Evolutionary conservation across 2,888 invertebrate genomes (phyloP).

Genomic region (Drosophila picticornis): DNA sequence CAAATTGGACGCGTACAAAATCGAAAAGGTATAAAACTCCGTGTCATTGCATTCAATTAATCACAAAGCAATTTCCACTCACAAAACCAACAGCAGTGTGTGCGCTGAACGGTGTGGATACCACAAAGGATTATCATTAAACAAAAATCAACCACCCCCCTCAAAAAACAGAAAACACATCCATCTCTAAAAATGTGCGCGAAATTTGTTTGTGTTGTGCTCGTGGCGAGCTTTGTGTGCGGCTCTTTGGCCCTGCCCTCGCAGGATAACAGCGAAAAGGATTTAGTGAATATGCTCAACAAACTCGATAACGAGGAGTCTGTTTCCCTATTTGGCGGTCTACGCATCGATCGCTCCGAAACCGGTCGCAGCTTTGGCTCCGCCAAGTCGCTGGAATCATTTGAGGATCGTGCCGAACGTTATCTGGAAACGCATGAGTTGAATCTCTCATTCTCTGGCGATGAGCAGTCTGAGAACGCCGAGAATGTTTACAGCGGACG

Average conservation of each 20-base stretch:
- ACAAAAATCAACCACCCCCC: conserved; percentile 17
- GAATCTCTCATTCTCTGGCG: conserved; percentile 85
- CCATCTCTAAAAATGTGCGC: conserved; percentile 79
- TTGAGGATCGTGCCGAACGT: conserved; percentile 86
- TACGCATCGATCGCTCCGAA: conserved; percentile 84
- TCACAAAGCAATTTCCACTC: conserved; percentile 84
- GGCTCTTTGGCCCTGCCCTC: conserved; percentile 81
- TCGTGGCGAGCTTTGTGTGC: conserved; percentile 82
- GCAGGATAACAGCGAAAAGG: conserved; percentile 84
- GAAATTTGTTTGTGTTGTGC: conserved; percentile 83
- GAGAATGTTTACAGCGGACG: conserved; percentile 83
- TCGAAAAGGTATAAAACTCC: conserved; percentile 83
- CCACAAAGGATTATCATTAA: conserved; percentile 61
- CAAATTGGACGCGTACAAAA: conserved; percentile 70
- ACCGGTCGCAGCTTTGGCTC: conserved; percentile 82
- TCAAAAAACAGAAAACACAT: conserved; percentile 9
- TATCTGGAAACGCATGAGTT: conserved; percentile 86
- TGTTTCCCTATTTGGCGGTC: conserved; percentile 85
- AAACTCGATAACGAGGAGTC: conserved; percentile 85
- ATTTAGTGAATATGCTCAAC: conserved; percentile 85
- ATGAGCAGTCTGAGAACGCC: conserved; percentile 80
- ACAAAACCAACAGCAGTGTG: conserved; percentile 79
- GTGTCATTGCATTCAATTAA: conserved; percentile 83
- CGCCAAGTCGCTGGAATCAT: conserved; percentile 81
- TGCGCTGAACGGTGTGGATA: conserved; percentile 64